Percentiles rank a stretch among this genome's conserved stretches.
These are phyloP conservation scores for Luscinia luscinia DNA, from an alignment of 2,797 vertebrate species.

Conservation along the genomic window DNA sequence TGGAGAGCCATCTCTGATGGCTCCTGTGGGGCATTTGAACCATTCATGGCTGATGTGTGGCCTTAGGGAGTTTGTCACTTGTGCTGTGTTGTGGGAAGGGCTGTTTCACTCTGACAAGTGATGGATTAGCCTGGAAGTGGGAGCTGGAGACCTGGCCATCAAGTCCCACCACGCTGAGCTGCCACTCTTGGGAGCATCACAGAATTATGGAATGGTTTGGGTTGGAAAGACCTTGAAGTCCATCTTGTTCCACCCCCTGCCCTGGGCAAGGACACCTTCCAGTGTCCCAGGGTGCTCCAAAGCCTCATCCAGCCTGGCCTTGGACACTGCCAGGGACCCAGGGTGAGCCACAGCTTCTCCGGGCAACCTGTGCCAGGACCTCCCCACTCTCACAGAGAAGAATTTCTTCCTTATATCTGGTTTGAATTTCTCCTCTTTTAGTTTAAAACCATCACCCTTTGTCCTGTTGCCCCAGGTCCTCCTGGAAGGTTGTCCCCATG, in stretches of 20 bases:
- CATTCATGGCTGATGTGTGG: neutral
- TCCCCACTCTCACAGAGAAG: accelerated
- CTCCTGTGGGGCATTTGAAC: neutral
- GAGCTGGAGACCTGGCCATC: neutral
- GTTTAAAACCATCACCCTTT: neutral
- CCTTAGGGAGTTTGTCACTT: neutral
- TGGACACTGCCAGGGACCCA: neutral
- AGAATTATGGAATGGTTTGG: neutral
- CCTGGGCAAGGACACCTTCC: neutral
- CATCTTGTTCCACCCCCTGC: neutral
- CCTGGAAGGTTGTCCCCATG: neutral
- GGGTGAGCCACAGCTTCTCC: neutral
- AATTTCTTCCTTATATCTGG: neutral
- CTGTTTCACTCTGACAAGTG: neutral
- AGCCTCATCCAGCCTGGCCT: accelerated
- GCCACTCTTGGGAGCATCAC: neutral
- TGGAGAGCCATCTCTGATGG: accelerated
- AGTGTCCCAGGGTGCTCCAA: accelerated
- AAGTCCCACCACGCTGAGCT: accelerated
- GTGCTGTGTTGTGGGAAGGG: neutral
- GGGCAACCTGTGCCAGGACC: neutral
- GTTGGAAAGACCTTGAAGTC: neutral
- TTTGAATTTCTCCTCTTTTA: neutral
- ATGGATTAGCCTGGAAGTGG: neutral
- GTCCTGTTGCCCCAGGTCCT: neutral